phyloP scores from a whole-genome alignment of 1,140 invertebrate genomes.

The Lordiphosa stackelbergi region DNA sequence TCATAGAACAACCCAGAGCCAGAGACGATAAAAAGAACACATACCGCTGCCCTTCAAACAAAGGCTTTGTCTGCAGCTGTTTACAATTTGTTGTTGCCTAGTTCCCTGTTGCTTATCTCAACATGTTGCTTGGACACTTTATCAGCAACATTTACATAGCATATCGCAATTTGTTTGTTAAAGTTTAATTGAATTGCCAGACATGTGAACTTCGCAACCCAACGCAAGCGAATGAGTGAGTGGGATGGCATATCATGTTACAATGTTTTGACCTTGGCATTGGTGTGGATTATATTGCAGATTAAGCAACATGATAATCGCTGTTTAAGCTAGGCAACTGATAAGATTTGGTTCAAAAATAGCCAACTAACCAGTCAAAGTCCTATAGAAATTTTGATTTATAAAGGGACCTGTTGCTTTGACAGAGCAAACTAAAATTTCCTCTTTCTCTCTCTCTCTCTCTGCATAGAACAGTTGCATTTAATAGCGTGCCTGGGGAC shows the following conservation, averaged over 20 bases:
- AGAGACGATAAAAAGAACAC: slow-evolving; percentile 6
- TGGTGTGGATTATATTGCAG: slow-evolving; percentile 10
- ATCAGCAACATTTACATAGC: slow-evolving; percentile 7
- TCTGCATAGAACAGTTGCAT: neutral
- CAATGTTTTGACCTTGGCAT: slow-evolving; percentile 4
- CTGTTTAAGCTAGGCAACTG: slow-evolving; percentile 22
- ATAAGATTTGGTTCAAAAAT: slow-evolving; percentile 28
- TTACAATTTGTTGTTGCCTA: slow-evolving; percentile 1
- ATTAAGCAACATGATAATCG: slow-evolving; percentile 22
- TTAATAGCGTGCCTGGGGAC: slow-evolving; percentile 8
- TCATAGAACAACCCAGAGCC: neutral
- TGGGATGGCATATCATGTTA: neutral
- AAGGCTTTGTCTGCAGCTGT: slow-evolving; percentile 3
- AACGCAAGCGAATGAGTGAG: neutral
- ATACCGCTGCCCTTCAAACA: neutral
- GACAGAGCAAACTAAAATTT: neutral
- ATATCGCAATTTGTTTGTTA: slow-evolving; percentile 34
- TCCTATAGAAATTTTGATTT: neutral
- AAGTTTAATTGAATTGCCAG: slow-evolving; percentile 55
- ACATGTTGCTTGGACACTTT: slow-evolving; percentile 19
- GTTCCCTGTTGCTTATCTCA: slow-evolving; percentile 4
- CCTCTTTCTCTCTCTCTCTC: neutral
- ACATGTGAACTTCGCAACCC: slow-evolving; percentile 12
- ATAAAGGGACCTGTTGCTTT: slow-evolving; percentile 17
- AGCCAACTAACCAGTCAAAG: slow-evolving; percentile 3